Evolutionary conservation across 1,140 invertebrate genomes (phyloP), one percentile per base, ranked within the genome.

Genomic region (Bombus pascuorum): DNA sequence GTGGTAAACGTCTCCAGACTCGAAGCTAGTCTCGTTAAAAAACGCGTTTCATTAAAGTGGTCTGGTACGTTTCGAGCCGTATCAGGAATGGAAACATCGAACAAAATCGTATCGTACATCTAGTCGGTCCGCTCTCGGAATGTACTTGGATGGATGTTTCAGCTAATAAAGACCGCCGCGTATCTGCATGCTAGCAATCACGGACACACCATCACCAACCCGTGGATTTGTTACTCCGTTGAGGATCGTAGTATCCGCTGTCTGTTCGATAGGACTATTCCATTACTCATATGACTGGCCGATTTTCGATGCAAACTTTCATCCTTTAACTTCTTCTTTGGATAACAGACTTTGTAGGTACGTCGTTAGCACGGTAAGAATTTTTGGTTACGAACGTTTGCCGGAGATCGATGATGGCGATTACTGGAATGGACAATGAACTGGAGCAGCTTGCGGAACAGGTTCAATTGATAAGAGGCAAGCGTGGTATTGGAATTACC

Each of bases 41-140:
- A 57, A 25, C 39, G n/a, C 65, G 68, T 84, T 78, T 84, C 82
- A 84, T 84, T 78, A 78, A 71, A 78, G n/a, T 42, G 34, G 74
- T 42, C 65, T 34, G n/a, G 75, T 42, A 74, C 39, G 39, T n/a
- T 44, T 28, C 3, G 57, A 53, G 6, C 53, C 25, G 39, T 47
- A 75, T 75, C 57, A 42, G 6, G 39, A 25, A 39, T n/a, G 15
- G 34, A 57, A 57, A 77, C 65, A 66, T 83, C 62, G 44, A 39
- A 85, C 57, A 53, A 57, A 74, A 37, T 70, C 66, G 75, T 84
- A 57, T 79, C 75, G 66, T 84, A 39, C 4, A 84, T 79, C 82
- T 47, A 32, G n/a, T 32, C 28, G 25, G 42, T 39, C 39, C 18
- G 32, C 44, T 18, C 76, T 34, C 13, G 47, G 66, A 59, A 76